phyloP scores from a whole-genome alignment of 2,888 invertebrate genomes.

The Zygothrica quintamaculata region DNA sequence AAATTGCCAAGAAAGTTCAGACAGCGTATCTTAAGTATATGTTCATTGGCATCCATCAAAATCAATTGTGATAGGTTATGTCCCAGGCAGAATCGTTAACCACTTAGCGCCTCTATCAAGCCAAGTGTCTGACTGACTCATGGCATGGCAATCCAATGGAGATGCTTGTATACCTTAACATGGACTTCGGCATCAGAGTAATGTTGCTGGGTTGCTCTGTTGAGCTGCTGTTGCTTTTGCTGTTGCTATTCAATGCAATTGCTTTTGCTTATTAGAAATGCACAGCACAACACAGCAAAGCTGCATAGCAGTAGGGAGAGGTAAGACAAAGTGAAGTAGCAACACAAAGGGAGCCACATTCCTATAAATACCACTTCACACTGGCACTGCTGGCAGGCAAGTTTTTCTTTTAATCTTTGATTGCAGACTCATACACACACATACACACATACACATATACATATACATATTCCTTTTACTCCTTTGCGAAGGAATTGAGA shows the following conservation, averaged over 20 bases:
- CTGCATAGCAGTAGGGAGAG: no score
- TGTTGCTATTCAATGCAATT: conserved; percentile 27
- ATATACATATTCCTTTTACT: no score
- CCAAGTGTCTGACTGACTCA: conserved; percentile 35
- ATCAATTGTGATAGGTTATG: conserved; percentile 29
- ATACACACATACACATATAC: conserved; percentile 37
- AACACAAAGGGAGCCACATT: conserved; percentile 59
- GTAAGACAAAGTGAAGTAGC: no score
- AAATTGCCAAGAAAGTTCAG: not conserved
- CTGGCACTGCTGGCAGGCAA: conserved; percentile 51
- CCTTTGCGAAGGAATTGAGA: conserved; percentile 45
- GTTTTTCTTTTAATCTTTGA: conserved; percentile 72
- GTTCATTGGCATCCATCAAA: conserved; percentile 18
- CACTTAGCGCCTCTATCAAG: conserved; percentile 29
- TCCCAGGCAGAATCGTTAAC: conserved; percentile 7
- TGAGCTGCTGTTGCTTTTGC: not conserved
- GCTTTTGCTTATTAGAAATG: conserved; percentile 63
- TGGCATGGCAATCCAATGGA: conserved; percentile 13
- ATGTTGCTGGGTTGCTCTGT: no score
- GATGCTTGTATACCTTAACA: not conserved
- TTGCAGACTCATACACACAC: conserved; percentile 68
- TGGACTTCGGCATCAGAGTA: conserved; percentile 2
- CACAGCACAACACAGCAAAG: conserved; percentile 43
- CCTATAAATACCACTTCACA: conserved; percentile 78
- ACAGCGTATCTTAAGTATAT: not conserved